Evolutionary conservation across 2,888 invertebrate species (phyloP), one percentile per base, ranked within the genome.

Genomic region (Aphodius sticticus): DNA sequence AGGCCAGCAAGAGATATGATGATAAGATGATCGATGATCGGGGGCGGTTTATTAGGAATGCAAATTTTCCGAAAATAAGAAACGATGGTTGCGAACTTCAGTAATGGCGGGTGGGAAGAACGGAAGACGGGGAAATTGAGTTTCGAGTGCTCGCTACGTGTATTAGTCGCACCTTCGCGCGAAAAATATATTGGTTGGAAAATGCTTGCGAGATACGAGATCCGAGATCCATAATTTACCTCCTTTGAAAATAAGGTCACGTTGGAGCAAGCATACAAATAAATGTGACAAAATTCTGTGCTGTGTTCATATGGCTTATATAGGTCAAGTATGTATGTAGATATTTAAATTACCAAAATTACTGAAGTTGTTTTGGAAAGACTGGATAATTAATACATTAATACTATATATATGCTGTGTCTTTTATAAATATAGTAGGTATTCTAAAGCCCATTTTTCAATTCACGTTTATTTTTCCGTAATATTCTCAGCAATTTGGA

Each of bases 201-300:
- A 53, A 53, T 53, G 53, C 53, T 53, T 53, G 53, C 53, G 53
- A 53, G 53, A 53, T 53, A 53, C 53, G 53, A 53, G 53, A 53
- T 53, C 12, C 53, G 53, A 53, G 53, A 53, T 53, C 53, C 53
- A 53, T 53, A 53, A 53, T 53, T 53, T 53, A 53, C 53, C 53
- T 9, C 53, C 2, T 5, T 53, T 53, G 53, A 53, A 53, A 53
- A 53, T 53, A 53, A 53, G 53, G 53, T 53, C 53, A 53, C 53
- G 53, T 53, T 53, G 53, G 53, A 9, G 53, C 12, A 26, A 5
- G 53, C 53, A 12, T 9, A 53, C 53, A 53, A 53, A 53, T 12
- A 53, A 53, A 53, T 53, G 53, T 53, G 53, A 53, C 53, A 53
- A 12, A 53, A 53, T 53, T 53, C 12, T 53, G 53, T 53, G 53